Percentiles rank a stretch among this genome's conserved stretches.
Evolutionary conservation across 2,113 vertebrate genomes (phyloP).

Genomic region (Pseudopodoces humilis): DNA sequence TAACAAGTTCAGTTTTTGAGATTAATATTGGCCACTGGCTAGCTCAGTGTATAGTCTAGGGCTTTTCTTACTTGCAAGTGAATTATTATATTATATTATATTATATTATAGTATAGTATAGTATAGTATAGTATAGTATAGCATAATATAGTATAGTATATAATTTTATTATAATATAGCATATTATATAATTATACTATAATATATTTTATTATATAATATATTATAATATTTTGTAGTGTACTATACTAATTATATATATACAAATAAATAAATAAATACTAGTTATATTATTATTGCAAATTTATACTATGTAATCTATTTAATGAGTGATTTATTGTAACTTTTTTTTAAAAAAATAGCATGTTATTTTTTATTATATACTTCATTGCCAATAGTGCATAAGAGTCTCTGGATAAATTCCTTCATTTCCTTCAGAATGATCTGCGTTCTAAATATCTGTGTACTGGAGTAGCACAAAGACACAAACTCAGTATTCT

Average conservation of each 20-base stretch:
- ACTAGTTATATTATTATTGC: no score
- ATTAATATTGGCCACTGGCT: background rate
- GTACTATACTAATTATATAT: no score
- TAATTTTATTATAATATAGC: no score
- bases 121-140: no score
- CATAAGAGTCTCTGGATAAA: background rate
- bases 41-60: background rate
- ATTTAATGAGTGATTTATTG: background rate
- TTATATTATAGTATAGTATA: no score
- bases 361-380: background rate
- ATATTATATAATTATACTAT: no score
- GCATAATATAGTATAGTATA: no score
- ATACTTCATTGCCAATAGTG: background rate
- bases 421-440: background rate
- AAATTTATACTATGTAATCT: background rate
- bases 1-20: background rate
- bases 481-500: background rate
- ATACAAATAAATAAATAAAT: no score
- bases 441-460: background rate
- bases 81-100: background rate
- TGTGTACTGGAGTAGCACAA: background rate
- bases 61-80: background rate
- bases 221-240: no score
- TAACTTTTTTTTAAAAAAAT: background rate
- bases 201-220: no score